A percentile compares a stretch with the other conserved stretches of the same genome.
Conservation (phyloP, 2,113 vertebrate genomes). For the Nyctereutes procyonoides region DNA sequence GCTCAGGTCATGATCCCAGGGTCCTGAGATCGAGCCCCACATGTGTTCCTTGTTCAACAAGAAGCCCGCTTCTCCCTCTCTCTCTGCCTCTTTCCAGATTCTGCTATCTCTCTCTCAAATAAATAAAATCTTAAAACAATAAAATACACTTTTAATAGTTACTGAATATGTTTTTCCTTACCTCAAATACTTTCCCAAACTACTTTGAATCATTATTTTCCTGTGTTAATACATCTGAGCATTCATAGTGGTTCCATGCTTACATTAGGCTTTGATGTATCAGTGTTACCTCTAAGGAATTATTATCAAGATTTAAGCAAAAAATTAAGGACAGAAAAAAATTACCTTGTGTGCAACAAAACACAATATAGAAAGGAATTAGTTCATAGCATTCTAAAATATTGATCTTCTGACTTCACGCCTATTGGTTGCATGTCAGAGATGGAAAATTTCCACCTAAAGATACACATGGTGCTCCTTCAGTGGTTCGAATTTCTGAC, state of each 20-base stretch:
- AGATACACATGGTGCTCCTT: not conserved
- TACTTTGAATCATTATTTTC: not conserved
- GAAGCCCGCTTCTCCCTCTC: no score
- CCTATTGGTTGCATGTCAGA: not conserved
- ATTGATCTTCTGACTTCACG: not conserved
- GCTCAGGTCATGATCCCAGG: no score
- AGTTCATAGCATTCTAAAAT: not conserved
- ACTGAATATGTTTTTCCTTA: not conserved
- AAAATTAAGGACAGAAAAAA: not conserved
- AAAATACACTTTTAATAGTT: not conserved
- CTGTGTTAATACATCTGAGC: not conserved
- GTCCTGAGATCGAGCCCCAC: no score
- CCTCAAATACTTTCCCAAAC: not conserved
- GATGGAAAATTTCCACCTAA: not conserved
- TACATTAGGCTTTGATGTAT: not conserved
- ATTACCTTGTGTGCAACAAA: not conserved
- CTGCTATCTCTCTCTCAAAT: no score
- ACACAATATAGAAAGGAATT: not conserved
- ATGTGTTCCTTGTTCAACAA: no score
- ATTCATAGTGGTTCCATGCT: not conserved
- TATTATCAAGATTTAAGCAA: not conserved
- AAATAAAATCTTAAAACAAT: no score
- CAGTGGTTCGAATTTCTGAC: not conserved
- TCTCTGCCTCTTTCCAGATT: no score
- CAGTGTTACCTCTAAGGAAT: not conserved